Percentiles rank a stretch among this genome's conserved stretches.
These are phyloP conservation scores for Bostrychus sinensis DNA, from an alignment of 2,113 vertebrate species.

Conservation along the genomic window DNA sequence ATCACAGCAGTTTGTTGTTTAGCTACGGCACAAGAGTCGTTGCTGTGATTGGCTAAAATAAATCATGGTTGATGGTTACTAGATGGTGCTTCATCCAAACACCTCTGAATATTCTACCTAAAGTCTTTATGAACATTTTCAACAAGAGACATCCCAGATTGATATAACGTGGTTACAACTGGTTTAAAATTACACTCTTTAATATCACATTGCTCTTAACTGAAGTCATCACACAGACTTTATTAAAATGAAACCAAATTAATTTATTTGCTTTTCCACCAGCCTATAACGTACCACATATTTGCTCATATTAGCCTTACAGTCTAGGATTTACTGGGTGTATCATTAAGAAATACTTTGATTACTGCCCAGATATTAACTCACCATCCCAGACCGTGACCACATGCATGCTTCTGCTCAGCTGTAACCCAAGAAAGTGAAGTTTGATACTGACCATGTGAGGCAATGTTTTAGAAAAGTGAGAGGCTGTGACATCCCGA, in stretches of 20 bases:
- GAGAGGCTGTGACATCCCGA: neutral
- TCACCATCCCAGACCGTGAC: neutral
- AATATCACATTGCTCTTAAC: neutral
- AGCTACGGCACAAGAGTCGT: too few species aligned
- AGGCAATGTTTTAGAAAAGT: neutral
- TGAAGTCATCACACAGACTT: slow-evolving; percentile 1
- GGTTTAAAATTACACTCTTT: neutral
- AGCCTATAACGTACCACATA: slow-evolving; percentile 7
- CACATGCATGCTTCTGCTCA: neutral
- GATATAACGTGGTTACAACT: neutral
- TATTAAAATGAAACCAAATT: slow-evolving; percentile 1
- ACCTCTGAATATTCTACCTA: too few species aligned
- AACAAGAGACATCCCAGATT: neutral
- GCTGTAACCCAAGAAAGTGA: neutral
- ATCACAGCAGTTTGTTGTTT: too few species aligned
- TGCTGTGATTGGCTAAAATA: too few species aligned
- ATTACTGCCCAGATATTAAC: slow-evolving; percentile 5
- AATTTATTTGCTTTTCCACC: neutral
- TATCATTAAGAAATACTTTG: slow-evolving; percentile 7
- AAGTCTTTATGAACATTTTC: too few species aligned
- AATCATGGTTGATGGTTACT: too few species aligned
- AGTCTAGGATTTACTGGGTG: neutral
- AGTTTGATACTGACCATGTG: neutral
- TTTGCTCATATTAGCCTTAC: neutral
- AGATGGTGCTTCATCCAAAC: too few species aligned